These are phyloP conservation scores for Sphaerodactylus townsendi DNA, from an alignment of 2,113 vertebrate species.

Conservation along the genomic window DNA sequence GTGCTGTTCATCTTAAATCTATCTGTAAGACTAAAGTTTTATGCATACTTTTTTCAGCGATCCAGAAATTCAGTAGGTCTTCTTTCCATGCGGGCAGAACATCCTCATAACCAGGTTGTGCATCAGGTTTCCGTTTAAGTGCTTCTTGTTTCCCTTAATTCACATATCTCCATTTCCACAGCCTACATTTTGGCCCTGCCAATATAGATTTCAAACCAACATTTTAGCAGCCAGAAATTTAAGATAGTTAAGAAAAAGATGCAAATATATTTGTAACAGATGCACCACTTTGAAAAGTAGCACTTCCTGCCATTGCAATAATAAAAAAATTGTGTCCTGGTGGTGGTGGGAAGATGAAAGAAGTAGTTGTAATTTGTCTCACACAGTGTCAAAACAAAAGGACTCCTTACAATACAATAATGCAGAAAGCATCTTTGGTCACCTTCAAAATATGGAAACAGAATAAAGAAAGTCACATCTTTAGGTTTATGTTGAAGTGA, in stretches of 20 bases:
- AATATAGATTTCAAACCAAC: neutral
- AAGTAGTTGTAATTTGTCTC: neutral
- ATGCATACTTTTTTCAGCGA: neutral
- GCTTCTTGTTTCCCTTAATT: neutral
- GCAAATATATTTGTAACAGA: neutral
- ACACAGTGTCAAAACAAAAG: neutral
- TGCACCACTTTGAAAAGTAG: neutral
- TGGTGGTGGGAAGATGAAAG: neutral
- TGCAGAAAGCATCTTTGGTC: neutral
- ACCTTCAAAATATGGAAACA: neutral
- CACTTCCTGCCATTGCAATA: fast-evolving
- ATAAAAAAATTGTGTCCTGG: neutral
- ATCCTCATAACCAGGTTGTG: neutral
- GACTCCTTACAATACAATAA: neutral
- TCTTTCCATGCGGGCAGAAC: neutral
- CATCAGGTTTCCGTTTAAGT: neutral
- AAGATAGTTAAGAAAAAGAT: neutral
- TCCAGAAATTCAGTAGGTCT: neutral
- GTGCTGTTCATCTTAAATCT: neutral
- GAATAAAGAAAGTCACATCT: neutral
- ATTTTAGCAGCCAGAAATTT: neutral
- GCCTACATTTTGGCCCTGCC: fast-evolving
- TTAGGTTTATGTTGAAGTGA: neutral
- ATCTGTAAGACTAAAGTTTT: slow-evolving; percentile 32
- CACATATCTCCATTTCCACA: fast-evolving